These are phyloP conservation scores for Pogonophryne albipinna DNA, from an alignment of 2,797 vertebrate genomes.

Conservation along the genomic window DNA sequence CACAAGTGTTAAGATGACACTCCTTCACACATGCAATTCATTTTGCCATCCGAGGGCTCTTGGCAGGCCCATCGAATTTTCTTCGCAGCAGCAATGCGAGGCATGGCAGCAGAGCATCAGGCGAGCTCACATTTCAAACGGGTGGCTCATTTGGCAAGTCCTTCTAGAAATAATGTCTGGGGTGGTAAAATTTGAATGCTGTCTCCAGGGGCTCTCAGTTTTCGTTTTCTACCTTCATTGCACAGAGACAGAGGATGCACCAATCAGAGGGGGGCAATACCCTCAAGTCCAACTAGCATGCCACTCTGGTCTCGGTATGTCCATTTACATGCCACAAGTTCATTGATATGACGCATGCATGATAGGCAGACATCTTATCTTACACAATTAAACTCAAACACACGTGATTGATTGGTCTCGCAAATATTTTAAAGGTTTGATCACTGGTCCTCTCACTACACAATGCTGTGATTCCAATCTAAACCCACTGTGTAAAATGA, in stretches of 20 bases:
- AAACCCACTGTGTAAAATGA: slow-evolving; percentile 71
- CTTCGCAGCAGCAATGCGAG: slow-evolving; percentile 66
- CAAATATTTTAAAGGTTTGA: slow-evolving; percentile 54
- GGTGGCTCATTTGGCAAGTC: slow-evolving; percentile 76
- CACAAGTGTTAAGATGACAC: slow-evolving; percentile 72
- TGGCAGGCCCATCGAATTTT: slow-evolving; percentile 72
- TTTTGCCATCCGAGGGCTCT: slow-evolving; percentile 66
- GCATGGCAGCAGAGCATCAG: slow-evolving; percentile 75
- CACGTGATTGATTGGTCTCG: slow-evolving; percentile 43
- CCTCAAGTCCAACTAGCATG: not conserved
- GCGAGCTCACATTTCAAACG: slow-evolving; percentile 82
- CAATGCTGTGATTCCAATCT: slow-evolving; percentile 66
- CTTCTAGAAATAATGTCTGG: slow-evolving; percentile 84
- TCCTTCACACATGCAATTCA: slow-evolving; percentile 71
- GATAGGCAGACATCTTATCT: slow-evolving; percentile 7
- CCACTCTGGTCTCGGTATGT: not conserved
- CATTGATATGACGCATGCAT: not conserved
- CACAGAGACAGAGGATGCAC: slow-evolving; percentile 77
- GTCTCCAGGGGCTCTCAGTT: slow-evolving; percentile 80
- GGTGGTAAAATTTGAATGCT: slow-evolving; percentile 84
- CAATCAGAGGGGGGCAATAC: slow-evolving; percentile 68
- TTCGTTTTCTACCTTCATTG: slow-evolving; percentile 59
- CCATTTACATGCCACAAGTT: slow-evolving; percentile 2
- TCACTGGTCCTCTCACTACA: slow-evolving; percentile 50
- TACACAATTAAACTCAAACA: not conserved